These are phyloP conservation scores for Tinea trinotella DNA, from an alignment of 2,888 invertebrate species.

Conservation along the genomic window DNA sequence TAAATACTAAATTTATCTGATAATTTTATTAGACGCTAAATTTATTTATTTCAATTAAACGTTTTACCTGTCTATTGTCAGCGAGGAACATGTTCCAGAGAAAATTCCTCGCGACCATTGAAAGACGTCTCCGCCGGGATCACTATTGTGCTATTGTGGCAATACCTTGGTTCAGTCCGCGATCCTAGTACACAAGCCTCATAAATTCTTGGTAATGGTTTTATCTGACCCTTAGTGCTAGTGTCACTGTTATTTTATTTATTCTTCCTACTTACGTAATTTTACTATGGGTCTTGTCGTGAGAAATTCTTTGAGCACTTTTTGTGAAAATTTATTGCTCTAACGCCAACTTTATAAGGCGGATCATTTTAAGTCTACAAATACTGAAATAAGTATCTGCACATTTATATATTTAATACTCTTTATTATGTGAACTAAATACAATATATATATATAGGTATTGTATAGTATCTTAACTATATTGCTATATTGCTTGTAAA, in stretches of 20 bases:
- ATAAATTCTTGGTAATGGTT: slow-evolving; percentile 17
- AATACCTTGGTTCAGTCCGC: background rate
- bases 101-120: slow-evolving; percentile 9
- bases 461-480: no score
- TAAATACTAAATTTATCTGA: slow-evolving; percentile 2
- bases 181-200: slow-evolving; percentile 1
- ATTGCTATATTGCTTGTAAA: no score
- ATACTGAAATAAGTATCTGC: no score
- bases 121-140: background rate
- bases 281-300: slow-evolving; percentile 13
- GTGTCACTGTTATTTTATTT: slow-evolving; percentile 18
- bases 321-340: slow-evolving; percentile 3
- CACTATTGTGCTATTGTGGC: slow-evolving; percentile 17
- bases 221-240: slow-evolving; percentile 15
- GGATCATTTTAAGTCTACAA: no score
- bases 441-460: no score
- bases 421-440: no score
- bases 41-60: slow-evolving; percentile 5
- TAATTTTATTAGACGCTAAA: slow-evolving; percentile 1
- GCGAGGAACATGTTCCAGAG: background rate
- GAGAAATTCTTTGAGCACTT: slow-evolving; percentile 9
- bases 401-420: no score
- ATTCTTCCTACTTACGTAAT: slow-evolving; percentile 16
- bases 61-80: slow-evolving; percentile 5
- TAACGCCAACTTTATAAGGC: background rate